Percentiles rank a stretch among this genome's conserved stretches.
Conservation (phyloP, 2,888 invertebrate species). For the Eupithecia abbreviata region DNA sequence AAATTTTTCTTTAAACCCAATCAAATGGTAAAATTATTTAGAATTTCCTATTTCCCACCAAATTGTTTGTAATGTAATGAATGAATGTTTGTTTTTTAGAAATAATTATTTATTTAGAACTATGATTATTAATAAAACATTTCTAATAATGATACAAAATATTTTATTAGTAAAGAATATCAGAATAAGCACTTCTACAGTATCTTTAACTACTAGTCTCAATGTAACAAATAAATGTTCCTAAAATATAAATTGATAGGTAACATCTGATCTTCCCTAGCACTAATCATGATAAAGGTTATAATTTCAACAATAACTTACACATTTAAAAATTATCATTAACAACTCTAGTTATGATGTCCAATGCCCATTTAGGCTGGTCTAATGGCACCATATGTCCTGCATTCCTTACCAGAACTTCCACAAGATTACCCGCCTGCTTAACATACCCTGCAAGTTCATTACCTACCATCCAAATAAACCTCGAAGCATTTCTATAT, state of each 20-base stretch:
- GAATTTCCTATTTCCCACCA: constrained; percentile 33
- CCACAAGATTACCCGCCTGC: constrained; percentile 87
- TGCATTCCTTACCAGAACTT: constrained; percentile 89
- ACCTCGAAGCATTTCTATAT: constrained; percentile 86
- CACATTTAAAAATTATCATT: background rate
- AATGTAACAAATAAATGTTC: background rate
- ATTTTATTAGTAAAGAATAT: constrained; percentile 4
- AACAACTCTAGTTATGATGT: constrained; percentile 85
- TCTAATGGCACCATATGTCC: constrained; percentile 93
- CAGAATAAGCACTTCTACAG: background rate
- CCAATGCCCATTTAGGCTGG: constrained; percentile 90
- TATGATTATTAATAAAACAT: constrained; percentile 40
- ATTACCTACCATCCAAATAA: constrained; percentile 87
- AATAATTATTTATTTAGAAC: constrained; percentile 55
- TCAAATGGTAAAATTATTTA: background rate
- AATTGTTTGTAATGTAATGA: constrained; percentile 14
- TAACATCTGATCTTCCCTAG: background rate
- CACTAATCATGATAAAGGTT: background rate
- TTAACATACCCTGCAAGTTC: constrained; percentile 91
- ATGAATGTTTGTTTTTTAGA: constrained; percentile 37
- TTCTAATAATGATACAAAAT: constrained; percentile 17
- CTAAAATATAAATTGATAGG: background rate
- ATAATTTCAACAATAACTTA: background rate
- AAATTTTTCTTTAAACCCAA: background rate
- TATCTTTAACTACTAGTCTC: background rate